These are phyloP conservation scores for Fratercula arctica DNA, from an alignment of 2,797 vertebrate genomes.

Conservation along the genomic window DNA sequence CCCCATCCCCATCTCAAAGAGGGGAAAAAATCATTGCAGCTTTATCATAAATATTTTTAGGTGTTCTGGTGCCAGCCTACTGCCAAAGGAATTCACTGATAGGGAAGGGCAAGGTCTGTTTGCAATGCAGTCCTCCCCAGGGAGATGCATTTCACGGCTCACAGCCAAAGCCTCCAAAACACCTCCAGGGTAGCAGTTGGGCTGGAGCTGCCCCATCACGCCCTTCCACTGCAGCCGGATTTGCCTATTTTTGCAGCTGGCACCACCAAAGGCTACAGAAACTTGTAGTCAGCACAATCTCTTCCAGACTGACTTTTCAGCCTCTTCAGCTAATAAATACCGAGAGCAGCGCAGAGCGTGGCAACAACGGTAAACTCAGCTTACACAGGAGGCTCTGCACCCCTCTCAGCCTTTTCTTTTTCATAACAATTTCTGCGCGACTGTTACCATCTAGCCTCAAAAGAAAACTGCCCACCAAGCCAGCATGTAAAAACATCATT, in stretches of 20 bases:
- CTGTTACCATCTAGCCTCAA: neutral
- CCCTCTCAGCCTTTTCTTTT: neutral
- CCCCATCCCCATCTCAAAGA: neutral
- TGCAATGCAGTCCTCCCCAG: neutral
- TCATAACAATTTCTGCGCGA: neutral
- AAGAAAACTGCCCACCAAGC: neutral
- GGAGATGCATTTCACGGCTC: constrained; percentile 34
- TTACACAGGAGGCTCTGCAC: neutral
- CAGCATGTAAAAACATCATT: neutral
- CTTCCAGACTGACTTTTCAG: constrained; percentile 13
- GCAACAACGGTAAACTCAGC: neutral
- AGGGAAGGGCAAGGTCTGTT: constrained; percentile 40
- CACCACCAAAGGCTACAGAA: constrained; percentile 50
- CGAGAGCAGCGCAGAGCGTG: neutral
- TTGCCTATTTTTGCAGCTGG: constrained; percentile 50
- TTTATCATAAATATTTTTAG: neutral
- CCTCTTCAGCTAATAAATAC: constrained; percentile 16
- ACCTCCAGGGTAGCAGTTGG: constrained; percentile 1
- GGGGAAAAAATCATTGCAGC: neutral
- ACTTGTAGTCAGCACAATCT: constrained; percentile 22
- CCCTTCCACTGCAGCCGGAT: neutral
- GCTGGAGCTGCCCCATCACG: constrained; percentile 43
- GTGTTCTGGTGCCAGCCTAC: neutral
- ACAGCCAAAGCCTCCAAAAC: constrained; percentile 43
- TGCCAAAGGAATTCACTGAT: constrained; percentile 27